phyloP scores from a whole-genome alignment of 2,888 invertebrate species.

The Pachycephus smyrnensis region DNA sequence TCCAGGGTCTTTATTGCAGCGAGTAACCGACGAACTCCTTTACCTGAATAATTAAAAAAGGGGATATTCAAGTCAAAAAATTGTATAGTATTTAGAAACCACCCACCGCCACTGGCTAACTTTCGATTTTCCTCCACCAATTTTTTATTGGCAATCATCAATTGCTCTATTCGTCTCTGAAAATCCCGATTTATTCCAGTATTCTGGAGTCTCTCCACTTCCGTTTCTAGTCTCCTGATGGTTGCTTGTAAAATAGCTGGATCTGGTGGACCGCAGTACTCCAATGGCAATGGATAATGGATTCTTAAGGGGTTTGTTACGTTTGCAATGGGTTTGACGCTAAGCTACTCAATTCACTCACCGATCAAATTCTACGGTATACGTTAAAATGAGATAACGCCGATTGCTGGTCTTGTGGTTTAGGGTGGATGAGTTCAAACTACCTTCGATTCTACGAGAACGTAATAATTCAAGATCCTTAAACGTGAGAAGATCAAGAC shows the following conservation, averaged over 20 bases:
- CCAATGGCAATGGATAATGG: conserved; percentile 70
- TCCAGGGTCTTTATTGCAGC: conserved; percentile 65
- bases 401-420: conserved; percentile 59
- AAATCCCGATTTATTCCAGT: conserved; percentile 43
- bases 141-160: conserved; percentile 42
- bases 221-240: conserved; percentile 67
- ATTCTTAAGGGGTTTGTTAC: conserved; percentile 59
- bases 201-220: conserved; percentile 63
- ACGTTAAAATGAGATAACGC: conserved; percentile 70
- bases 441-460: conserved; percentile 59
- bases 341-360: conserved; percentile 38
- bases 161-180: conserved; percentile 54
- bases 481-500: conserved; percentile 69
- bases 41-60: conserved; percentile 36
- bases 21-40: conserved; percentile 50
- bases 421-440: conserved; percentile 43
- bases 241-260: conserved; percentile 68
- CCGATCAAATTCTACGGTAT: conserved; percentile 71
- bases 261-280: conserved; percentile 70
- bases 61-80: neutral
- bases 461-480: conserved; percentile 69
- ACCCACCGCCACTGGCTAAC: conserved; percentile 37
- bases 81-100: neutral
- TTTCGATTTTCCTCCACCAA: conserved; percentile 49
- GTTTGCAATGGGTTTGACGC: conserved; percentile 26